Base-by-base conservation (phyloP, 2,888 invertebrate species). In the Minunthozetes semirufus region DNA sequence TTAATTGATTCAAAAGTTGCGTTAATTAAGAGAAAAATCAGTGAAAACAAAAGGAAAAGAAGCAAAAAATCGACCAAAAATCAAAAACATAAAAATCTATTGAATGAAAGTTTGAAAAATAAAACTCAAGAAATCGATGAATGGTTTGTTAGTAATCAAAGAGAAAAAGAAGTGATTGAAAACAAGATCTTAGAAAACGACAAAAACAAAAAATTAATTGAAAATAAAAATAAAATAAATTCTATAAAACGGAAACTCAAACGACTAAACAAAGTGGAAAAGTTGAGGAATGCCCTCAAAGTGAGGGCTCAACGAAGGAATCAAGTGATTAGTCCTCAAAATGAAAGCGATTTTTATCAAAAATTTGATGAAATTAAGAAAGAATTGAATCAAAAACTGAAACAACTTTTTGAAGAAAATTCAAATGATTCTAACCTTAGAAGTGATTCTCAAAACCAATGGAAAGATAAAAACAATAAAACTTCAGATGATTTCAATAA, bases 21-120 rank as follows among this genome's bases (percentile, higher is more conserved):
- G 6, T 25, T 17, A 46, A 42, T 70, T 70, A 48, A 48, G 70
- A 11, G 25, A 25, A 70, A 70, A 70, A 48, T 70, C 6, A 70
- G 22, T 70, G 19, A 70, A 70, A 70, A 48, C 27, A 8, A 25
- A 70, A 38, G 70, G n/a, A 70, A 70, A 48, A 22, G 70, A 48
- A 15, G 6, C 0, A 17, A 4, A 70, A 70, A 70, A 15, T 48
- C 17, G 25, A 25, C 42, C 0, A 15, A 27, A 46, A 70, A 70
- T 46, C 5, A 1, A 48, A 70, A 13, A 0, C 70, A 46, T 22
- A 48, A 48, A 48, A 46, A 70, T 9, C 17, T 70, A 5, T 46
- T n/a, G 1, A 17, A 25, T 1, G 70, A 70, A 46, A 25, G 25
- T 46, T 13, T 46, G 1, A 17, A 46, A 25, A 22, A 70, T 0